These are phyloP conservation scores for Megaleporinus macrocephalus DNA, from an alignment of 2,113 vertebrate genomes.

Conservation along the genomic window DNA sequence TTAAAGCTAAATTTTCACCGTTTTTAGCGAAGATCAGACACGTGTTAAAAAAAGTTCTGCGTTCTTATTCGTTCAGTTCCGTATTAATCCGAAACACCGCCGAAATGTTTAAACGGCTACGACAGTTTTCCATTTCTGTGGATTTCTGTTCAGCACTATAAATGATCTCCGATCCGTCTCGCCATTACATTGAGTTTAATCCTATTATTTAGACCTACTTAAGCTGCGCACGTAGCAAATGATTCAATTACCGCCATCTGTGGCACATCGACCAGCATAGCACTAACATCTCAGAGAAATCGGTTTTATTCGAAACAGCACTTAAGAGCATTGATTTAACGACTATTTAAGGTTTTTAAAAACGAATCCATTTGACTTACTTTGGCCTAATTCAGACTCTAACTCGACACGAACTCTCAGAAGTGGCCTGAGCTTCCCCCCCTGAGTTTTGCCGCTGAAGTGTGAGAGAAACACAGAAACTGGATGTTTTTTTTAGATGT, in stretches of 20 bases:
- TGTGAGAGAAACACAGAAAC: too few relatives aligned
- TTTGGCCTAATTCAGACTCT: neutral
- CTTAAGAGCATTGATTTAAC: too few relatives aligned
- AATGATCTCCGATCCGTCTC: constrained; percentile 67
- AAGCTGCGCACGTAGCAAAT: constrained; percentile 73
- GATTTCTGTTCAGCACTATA: constrained; percentile 44
- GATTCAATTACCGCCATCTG: constrained; percentile 62
- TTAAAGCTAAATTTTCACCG: neutral
- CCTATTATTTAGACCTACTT: constrained; percentile 79
- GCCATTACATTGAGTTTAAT: constrained; percentile 79
- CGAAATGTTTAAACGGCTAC: neutral
- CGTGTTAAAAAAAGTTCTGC: neutral
- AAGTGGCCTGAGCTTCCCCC: too few relatives aligned
- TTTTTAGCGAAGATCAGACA: neutral
- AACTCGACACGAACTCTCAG: neutral
- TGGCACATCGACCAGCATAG: neutral
- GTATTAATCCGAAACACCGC: neutral
- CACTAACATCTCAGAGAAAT: too few relatives aligned
- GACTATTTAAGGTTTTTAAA: too few relatives aligned
- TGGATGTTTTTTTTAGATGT: too few relatives aligned
- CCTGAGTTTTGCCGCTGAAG: too few relatives aligned
- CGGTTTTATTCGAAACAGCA: too few relatives aligned
- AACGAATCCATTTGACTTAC: neutral
- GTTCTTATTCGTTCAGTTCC: neutral
- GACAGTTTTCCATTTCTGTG: neutral